Evolutionary conservation across 2,113 vertebrate genomes (phyloP), one percentile per base, ranked within the genome.

Genomic region (Condylura cristata): DNA sequence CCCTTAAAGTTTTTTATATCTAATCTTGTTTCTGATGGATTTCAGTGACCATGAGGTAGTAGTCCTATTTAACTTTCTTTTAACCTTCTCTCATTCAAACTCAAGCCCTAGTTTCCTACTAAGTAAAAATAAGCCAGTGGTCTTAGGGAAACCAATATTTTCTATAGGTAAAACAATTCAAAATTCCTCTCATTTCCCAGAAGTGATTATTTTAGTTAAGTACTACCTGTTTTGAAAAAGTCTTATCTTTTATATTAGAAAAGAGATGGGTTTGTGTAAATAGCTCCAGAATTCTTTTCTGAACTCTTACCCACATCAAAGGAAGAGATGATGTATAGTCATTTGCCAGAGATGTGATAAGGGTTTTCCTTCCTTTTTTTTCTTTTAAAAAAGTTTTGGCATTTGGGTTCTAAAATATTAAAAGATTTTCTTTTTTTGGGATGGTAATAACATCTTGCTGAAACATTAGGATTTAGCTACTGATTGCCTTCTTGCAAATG

Each of bases 341-440:
- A 66, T 93, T 91, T 95, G n/a, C 32, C 30, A 66, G 28, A 71
- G 41, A 63, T 68, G 4, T 63, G 82, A 39, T 85, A 56, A 74
- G 30, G 34, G 1, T n/a, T 18, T 86, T 66, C 39, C 13, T 44
- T 13, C 32, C 6, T 56, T 92, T 79, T 91, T 79, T 39, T 24
- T 92, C 16, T 91, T 75, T 89, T 65, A 95, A 61, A 24, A 74
- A 93, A 87, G 34, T n/a, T 4, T 86, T 82, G 48, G 5, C 56
- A 39, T 63, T 87, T 75, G 91, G 63, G 6, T 74, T 39, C 94
- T 86, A 28, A 94, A 96, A 92, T 56, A 56, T 61, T 65, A 93
- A 91, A 51, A 46, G 83, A 34, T 44, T 86, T 90, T 71, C 66
- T 8, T 83, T 68, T 70, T 5, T 91, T 89, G 28, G 46, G n/a